Conservation (phyloP, 2,797 vertebrate genomes). For the Fundulus diaphanus region DNA sequence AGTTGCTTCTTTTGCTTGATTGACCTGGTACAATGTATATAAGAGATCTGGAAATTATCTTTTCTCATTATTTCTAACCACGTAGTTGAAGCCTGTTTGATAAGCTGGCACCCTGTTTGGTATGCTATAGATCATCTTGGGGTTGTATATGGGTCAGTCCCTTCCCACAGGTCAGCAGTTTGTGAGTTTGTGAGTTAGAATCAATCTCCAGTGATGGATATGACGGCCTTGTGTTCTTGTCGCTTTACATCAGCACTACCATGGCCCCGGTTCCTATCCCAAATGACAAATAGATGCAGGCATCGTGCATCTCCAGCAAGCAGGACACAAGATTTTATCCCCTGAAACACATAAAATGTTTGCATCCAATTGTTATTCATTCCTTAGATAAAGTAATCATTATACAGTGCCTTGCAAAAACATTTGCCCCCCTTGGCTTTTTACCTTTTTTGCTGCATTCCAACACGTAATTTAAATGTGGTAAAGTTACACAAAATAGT, state of each 20-base stretch:
- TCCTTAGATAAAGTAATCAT: neutral
- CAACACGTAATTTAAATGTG: no score
- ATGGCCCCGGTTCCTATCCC: conserved; percentile 40
- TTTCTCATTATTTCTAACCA: neutral
- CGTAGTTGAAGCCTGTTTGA: conserved; percentile 30
- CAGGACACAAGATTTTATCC: conserved; percentile 27
- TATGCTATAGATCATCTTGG: conserved; percentile 56
- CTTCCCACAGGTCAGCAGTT: conserved; percentile 44
- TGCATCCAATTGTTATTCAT: conserved; percentile 38
- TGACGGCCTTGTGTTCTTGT: conserved; percentile 67
- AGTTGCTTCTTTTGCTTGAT: neutral
- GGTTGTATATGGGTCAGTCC: conserved; percentile 25
- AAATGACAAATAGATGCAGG: conserved; percentile 56
- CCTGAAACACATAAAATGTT: conserved; percentile 37
- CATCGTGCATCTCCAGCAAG: conserved; percentile 34
- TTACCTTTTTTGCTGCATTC: no score
- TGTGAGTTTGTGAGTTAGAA: conserved; percentile 52
- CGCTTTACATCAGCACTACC: conserved; percentile 65
- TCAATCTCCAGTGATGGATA: conserved; percentile 69
- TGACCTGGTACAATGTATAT: conserved; percentile 18
- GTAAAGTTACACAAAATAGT: no score
- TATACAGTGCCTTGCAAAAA: neutral
- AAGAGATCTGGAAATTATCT: conserved; percentile 16
- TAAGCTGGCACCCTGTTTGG: conserved; percentile 55
- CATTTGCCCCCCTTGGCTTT: no score